These are phyloP conservation scores for Nannospalax galili DNA, from an alignment of 2,113 vertebrate genomes.

Conservation along the genomic window DNA sequence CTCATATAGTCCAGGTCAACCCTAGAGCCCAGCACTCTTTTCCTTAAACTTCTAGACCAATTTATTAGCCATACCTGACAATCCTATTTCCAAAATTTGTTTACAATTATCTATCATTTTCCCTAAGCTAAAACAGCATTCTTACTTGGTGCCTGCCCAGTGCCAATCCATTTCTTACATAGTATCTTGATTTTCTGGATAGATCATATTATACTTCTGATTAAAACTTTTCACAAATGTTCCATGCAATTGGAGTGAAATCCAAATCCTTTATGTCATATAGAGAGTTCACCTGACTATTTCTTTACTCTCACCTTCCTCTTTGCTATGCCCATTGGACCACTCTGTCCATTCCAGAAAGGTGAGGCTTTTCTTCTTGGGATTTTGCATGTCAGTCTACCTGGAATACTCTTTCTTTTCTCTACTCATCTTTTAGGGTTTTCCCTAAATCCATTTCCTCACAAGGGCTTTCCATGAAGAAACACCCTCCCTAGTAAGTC, in stretches of 20 bases:
- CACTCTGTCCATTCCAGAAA: no score
- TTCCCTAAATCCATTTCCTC: not conserved
- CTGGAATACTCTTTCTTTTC: not conserved
- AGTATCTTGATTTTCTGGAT: not conserved
- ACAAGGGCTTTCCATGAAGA: not conserved
- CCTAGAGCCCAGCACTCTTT: no score
- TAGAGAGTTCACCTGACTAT: not conserved
- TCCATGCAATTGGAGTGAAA: not conserved
- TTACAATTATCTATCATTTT: no score
- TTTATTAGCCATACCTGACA: no score
- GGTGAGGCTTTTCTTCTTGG: not conserved
- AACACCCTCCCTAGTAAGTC: not conserved
- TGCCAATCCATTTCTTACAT: not conserved
- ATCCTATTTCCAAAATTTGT: no score
- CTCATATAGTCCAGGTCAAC: no score
- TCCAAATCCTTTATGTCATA: not conserved
- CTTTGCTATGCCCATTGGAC: not conserved
- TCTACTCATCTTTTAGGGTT: not conserved
- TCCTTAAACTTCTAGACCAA: no score
- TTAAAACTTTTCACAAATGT: not conserved
- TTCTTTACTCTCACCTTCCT: not conserved
- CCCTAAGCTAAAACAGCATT: no score
- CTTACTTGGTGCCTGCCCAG: no score
- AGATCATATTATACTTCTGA: not conserved
- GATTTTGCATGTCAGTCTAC: not conserved